Base-by-base conservation (phyloP, 2,797 vertebrate species). In the Pangasius macronema region DNA sequence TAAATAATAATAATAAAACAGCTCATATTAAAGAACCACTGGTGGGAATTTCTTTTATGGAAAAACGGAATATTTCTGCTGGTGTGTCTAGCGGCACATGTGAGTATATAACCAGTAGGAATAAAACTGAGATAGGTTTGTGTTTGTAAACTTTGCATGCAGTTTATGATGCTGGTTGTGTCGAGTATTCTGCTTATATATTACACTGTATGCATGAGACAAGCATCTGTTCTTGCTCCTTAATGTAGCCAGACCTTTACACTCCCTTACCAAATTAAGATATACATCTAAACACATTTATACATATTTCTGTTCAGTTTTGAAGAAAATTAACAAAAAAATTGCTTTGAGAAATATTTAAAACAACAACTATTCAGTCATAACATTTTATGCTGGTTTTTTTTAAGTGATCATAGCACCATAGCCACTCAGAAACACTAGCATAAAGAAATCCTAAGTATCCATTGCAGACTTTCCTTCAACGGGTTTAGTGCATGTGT, bases 81-180 rank as follows among this genome's bases (percentile, higher is more conserved):
- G 57, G 22, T 61, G 13, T 39, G 5, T 39, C 20, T 39, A 59
- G 10, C 5, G 8, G 30, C 1, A 5, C 6, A 33, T 55, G 51
- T 22, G 9, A 79, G 59, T 80, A 24, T 36, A 36, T 39, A 27
- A 59, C 11, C 22, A 16, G 57, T 63, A 42, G 8, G 6, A 81
- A 72, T 53, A 59, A 18, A 63, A 18, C 4, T 24, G 39, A 61
- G n/a, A 76, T 51, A 20, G 79, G 16, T 55, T 82, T 63, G 39
- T 63, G 22, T 77, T 67, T 76, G 46, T 42, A 68, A 83, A 67
- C 59, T 49, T 22, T 65, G 27, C 61, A 82, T 82, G 59, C 61
- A 63, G 57, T 73, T 70, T 53, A 82, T 82, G 27, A 24, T 63
- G 39, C 80, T 82, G 42, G 39, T 46, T 87, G 39, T 9, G 77